Percentiles rank a stretch among this genome's conserved stretches.
Evolutionary conservation across 2,888 invertebrate genomes (phyloP).

Genomic region (Galerucella calmariensis): DNA sequence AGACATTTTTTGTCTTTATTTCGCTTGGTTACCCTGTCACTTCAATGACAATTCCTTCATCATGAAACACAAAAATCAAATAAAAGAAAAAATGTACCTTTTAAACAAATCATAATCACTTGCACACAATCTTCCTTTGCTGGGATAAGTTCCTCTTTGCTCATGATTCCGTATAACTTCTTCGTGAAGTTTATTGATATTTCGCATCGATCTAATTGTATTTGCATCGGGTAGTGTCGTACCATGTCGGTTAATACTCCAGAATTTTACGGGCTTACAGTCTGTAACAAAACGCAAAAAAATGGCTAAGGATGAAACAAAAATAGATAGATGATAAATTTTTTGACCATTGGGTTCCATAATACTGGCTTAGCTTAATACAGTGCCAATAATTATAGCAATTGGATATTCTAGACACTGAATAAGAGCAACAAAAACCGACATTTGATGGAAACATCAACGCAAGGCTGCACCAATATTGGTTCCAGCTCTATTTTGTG

Average conservation of each 20-base stretch:
- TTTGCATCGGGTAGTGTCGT: slow-evolving; percentile 72
- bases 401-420: too few species aligned
- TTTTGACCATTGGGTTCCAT: too few species aligned
- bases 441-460: too few species aligned
- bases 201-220: slow-evolving; percentile 69
- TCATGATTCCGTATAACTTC: slow-evolving; percentile 76
- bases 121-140: slow-evolving; percentile 71
- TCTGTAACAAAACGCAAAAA: slow-evolving; percentile 65
- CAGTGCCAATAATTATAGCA: too few species aligned
- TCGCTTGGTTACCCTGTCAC: too few species aligned
- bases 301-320: neutral
- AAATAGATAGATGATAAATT: neutral
- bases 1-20: too few species aligned
- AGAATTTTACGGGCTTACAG: slow-evolving; percentile 78
- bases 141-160: slow-evolving; percentile 59
- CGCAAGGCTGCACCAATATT: too few species aligned
- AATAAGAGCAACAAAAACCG: too few species aligned
- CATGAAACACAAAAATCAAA: too few species aligned
- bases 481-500: too few species aligned
- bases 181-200: slow-evolving; percentile 70
- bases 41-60: too few species aligned
- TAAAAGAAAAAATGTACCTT: slow-evolving; percentile 53
- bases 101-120: slow-evolving; percentile 75
- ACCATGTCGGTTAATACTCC: slow-evolving; percentile 78
- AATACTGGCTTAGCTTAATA: too few species aligned